Percentiles rank a stretch among this genome's conserved stretches.
Evolutionary conservation across 1,140 invertebrate species (phyloP).

Genomic region (Anastatus disparis): DNA sequence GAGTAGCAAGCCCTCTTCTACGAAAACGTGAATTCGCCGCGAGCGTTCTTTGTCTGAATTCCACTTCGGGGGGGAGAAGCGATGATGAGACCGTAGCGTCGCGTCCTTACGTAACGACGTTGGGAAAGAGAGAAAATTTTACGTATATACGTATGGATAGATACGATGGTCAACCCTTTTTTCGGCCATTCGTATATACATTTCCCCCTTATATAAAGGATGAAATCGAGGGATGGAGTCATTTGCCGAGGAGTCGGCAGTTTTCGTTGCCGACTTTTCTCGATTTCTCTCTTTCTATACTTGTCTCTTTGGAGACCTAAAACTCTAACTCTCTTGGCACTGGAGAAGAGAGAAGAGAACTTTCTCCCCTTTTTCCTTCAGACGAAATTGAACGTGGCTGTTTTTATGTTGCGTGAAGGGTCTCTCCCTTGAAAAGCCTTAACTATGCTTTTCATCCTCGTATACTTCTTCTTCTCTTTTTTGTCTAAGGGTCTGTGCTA

Average conservation of each 20-base stretch:
- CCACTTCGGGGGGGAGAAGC: neutral
- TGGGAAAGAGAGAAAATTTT: no score
- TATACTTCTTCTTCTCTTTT: neutral
- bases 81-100: neutral
- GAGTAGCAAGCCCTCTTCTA: neutral
- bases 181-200: no score
- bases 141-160: no score
- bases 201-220: slow-evolving; percentile 9
- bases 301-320: neutral
- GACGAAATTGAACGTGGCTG: slow-evolving; percentile 30
- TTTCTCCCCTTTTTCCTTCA: slow-evolving; percentile 15
- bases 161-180: slow-evolving; percentile 36
- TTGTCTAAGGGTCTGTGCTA: no score
- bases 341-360: no score
- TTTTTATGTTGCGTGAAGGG: neutral
- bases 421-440: neutral
- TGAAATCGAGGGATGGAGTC: no score
- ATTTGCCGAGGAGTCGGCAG: slow-evolving; percentile 13
- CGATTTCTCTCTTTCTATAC: neutral
- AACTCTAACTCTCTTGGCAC: neutral
- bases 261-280: slow-evolving; percentile 39
- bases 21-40: slow-evolving; percentile 15
- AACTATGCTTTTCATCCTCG: slow-evolving; percentile 24
- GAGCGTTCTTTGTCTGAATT: slow-evolving; percentile 41
- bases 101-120: slow-evolving; percentile 38